Evolutionary conservation across 2,888 invertebrate genomes (phyloP), one percentile per base, ranked within the genome.

Genomic region (Gnatocerus cornutus): DNA sequence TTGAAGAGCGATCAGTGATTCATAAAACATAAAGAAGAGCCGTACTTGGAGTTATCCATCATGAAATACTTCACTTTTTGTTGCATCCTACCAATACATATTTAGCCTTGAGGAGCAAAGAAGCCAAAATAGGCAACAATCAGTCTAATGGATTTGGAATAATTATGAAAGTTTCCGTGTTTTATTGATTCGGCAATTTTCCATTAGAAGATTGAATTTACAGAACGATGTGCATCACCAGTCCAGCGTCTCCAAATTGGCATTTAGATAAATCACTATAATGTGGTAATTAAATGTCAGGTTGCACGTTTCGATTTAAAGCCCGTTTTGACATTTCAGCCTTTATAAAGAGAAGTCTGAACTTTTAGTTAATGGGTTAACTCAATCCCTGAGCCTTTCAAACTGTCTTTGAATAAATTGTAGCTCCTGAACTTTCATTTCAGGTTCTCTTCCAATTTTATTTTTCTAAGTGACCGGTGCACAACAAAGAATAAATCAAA

Each of bases 281-380:
- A 69, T 48, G 53, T 61, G 59, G 48, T 69, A 61, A 69, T 65
- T 69, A 65, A 69, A 69, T 65, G 69, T 65, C 69, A 69, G 39
- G 55, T 21, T 65, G 21, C 45, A 56, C 45, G 53, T 65, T 65
- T 56, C 56, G 33, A 33, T 61, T 61, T 33, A 50, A 59, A 61
- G 61, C 46, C 48, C 30, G 12, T 7, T 43, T 16, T 65, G 65
- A 65, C 65, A 65, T 65, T 65, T 62, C 56, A 21, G 41, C 48
- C 58, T 61, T 52, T 48, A 46, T 66, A 66, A 66, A 65, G 45
- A 59, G 41, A 48, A 59, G 13, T 14, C 30, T 65, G 65, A 69
- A 69, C 69, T 69, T 69, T 69, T 50, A 37, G 48, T 61, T 61
- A 59, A 67, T 66, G 58, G 52, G 48, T 39, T 56, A 58, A 65